These are phyloP conservation scores for Chrysogorgia sp. DNA, from an alignment of 92 coral and sea anemone species.

Conservation along the genomic window DNA sequence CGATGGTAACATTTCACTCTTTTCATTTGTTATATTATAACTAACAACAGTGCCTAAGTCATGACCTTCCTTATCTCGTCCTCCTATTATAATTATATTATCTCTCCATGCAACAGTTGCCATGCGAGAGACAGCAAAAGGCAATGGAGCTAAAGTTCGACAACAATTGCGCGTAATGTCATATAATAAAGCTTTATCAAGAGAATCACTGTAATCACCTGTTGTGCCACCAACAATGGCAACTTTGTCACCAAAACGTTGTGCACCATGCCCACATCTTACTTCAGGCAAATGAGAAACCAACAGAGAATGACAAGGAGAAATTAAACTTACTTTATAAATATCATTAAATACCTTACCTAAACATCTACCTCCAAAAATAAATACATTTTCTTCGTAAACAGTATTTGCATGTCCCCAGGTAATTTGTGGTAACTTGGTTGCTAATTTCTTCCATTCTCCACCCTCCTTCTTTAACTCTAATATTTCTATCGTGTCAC, in stretches of 20 bases:
- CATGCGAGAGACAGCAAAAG: not conserved
- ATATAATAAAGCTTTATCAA: not conserved
- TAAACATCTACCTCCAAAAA: too few relatives aligned
- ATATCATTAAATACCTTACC: too few relatives aligned
- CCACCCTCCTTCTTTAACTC: too few relatives aligned
- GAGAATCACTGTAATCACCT: not conserved
- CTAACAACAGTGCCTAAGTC: not conserved
- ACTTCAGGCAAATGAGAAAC: not conserved
- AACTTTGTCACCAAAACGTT: conserved; percentile 4
- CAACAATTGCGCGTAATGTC: not conserved
- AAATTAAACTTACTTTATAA: too few relatives aligned
- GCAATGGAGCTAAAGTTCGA: not conserved
- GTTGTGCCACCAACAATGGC: conserved; percentile 12
- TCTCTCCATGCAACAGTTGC: conserved; percentile 23
- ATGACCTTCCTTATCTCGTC: not conserved
- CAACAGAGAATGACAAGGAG: not conserved
- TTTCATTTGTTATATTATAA: conserved; percentile 69
- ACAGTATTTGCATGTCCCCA: not conserved
- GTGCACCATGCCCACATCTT: not conserved
- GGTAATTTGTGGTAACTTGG: not conserved
- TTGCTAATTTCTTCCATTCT: not conserved
- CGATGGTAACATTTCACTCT: conserved; percentile 69
- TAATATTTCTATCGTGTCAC: too few relatives aligned
- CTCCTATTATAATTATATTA: conserved; percentile 1
- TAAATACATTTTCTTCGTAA: too few relatives aligned